These are phyloP conservation scores for Phengaris alcon DNA, from an alignment of 2,888 invertebrate species.

Conservation along the genomic window DNA sequence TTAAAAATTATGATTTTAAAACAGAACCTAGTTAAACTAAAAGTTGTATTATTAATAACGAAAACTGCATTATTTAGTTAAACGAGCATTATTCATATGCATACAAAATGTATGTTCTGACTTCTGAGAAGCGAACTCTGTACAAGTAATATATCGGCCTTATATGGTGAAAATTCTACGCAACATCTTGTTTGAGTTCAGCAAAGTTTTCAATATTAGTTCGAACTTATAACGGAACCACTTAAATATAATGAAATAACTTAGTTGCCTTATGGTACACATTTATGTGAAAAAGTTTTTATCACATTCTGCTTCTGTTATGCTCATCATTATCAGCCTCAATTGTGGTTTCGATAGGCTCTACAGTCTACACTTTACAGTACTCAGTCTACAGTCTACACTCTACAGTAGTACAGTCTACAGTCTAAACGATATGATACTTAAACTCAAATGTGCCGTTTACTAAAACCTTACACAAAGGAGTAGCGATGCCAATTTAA, in stretches of 20 bases:
- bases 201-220: slow-evolving; percentile 26
- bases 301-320: slow-evolving; percentile 7
- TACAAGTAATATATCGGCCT: slow-evolving; percentile 2
- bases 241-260: slow-evolving; percentile 28
- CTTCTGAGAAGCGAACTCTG: background rate
- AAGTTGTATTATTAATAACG: too few species aligned
- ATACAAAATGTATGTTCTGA: background rate
- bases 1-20: too few species aligned
- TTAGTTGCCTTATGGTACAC: background rate
- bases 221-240: slow-evolving; percentile 9
- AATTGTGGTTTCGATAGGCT: background rate
- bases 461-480: too few species aligned
- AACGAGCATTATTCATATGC: background rate
- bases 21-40: too few species aligned
- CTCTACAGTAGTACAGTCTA: too few species aligned
- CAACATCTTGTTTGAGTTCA: slow-evolving; percentile 16
- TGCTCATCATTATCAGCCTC: background rate
- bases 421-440: too few species aligned
- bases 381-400: too few species aligned
- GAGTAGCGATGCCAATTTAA: too few species aligned
- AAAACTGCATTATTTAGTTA: background rate
- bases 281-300: slow-evolving; percentile 17
- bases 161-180: slow-evolving; percentile 10
- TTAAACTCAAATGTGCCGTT: too few species aligned
- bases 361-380: too few species aligned